Conservation (phyloP, 2,113 vertebrate genomes). For the Sigmodon hispidus region DNA sequence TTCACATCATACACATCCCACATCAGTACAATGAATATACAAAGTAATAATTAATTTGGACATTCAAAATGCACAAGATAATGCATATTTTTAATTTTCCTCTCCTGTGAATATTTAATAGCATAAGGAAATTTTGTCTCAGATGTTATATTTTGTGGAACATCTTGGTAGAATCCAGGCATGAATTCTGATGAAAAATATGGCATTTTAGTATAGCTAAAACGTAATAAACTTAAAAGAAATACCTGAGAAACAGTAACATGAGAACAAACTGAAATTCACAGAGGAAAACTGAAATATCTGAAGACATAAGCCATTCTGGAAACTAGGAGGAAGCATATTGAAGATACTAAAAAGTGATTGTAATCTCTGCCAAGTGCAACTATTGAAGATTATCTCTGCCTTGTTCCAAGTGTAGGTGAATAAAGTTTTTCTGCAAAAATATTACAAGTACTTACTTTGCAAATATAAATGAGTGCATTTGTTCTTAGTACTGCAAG, state of each 20-base stretch:
- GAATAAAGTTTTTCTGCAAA: not conserved
- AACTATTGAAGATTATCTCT: not conserved
- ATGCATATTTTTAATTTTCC: not conserved
- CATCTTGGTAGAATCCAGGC: not conserved
- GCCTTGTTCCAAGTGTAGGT: not conserved
- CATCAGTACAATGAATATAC: not conserved
- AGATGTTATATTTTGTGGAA: not conserved
- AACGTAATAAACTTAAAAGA: not conserved
- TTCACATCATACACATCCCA: too few species aligned
- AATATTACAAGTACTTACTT: not conserved
- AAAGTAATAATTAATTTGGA: slow-evolving; percentile 4
- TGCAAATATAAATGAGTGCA: not conserved
- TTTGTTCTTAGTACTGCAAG: not conserved
- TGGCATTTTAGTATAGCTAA: not conserved
- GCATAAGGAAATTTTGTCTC: not conserved
- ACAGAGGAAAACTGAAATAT: not conserved
- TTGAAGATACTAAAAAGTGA: not conserved
- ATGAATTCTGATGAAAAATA: not conserved
- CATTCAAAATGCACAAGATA: not conserved
- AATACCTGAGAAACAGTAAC: not conserved
- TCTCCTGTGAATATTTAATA: not conserved
- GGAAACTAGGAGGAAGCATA: not conserved
- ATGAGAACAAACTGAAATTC: not conserved
- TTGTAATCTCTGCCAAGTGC: not conserved
- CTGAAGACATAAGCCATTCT: not conserved